Conservation (phyloP, 2,113 vertebrate genomes). For the Phrynocephalus versicolor region DNA sequence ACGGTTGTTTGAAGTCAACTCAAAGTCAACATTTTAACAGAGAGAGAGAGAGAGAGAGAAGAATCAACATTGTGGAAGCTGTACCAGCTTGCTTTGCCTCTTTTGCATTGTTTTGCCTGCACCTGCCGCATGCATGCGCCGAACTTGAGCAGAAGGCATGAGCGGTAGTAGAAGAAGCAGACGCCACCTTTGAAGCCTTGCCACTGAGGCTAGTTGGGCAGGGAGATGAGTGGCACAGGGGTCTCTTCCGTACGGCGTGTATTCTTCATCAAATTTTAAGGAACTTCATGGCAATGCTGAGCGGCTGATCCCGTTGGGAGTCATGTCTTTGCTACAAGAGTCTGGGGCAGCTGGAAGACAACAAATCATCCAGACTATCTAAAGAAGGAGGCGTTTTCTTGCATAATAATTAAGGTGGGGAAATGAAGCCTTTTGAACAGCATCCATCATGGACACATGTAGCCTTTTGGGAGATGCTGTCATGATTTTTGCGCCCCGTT, state of each 20-base stretch:
- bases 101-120: slow-evolving; percentile 30
- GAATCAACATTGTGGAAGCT: slow-evolving; percentile 1
- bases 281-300: slow-evolving; percentile 43
- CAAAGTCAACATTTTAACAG: slow-evolving; percentile 59
- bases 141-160: slow-evolving; percentile 39
- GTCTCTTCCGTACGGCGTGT: not conserved
- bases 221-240: not conserved
- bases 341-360: slow-evolving; percentile 51
- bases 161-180: slow-evolving; percentile 15
- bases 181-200: slow-evolving; percentile 41
- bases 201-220: slow-evolving; percentile 44
- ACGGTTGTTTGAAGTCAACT: slow-evolving; percentile 59
- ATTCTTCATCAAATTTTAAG: slow-evolving; percentile 24
- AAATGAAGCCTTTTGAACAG: slow-evolving; percentile 43
- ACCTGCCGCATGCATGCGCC: slow-evolving; percentile 66
- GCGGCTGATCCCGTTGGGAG: not conserved
- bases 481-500: slow-evolving; percentile 43
- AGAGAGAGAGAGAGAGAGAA: too few species aligned
- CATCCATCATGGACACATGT: slow-evolving; percentile 40
- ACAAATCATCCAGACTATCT: slow-evolving; percentile 48
- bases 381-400: slow-evolving; percentile 27
- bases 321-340: slow-evolving; percentile 46
- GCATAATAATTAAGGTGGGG: slow-evolving; percentile 7
- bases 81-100: not conserved
- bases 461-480: slow-evolving; percentile 45